Percentiles rank a stretch among this genome's conserved stretches.
Evolutionary conservation across 23 tunicate genomes (phyloP).

Genomic region (Oikopleura dioica): DNA sequence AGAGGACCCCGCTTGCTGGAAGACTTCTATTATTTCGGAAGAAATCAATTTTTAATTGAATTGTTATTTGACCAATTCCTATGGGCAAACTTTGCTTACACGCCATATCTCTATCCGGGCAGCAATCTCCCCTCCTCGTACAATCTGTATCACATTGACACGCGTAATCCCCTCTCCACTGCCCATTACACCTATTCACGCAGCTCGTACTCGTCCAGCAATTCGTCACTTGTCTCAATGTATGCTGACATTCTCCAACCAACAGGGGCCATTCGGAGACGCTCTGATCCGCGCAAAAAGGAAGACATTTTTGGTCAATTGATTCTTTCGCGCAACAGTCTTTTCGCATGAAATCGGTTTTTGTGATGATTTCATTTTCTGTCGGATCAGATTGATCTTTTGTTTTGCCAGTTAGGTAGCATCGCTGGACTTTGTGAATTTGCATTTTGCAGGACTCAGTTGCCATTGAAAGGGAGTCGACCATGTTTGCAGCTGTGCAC

Average conservation of each 20-base stretch:
- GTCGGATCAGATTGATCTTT: background rate
- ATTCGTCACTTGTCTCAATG: slow-evolving; percentile 7
- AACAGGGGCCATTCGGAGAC: background rate
- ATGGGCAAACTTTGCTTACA: background rate
- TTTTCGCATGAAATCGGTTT: background rate
- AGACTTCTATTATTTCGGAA: too few relatives aligned
- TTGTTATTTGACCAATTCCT: too few relatives aligned
- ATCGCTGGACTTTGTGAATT: slow-evolving; percentile 12
- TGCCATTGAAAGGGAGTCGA: slow-evolving; percentile 10
- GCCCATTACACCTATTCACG: slow-evolving; percentile 7
- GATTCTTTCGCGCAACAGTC: slow-evolving; percentile 13
- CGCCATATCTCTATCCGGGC: slow-evolving; percentile 7
- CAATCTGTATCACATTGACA: slow-evolving; percentile 11
- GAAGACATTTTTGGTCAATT: background rate
- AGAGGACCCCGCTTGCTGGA: too few relatives aligned
- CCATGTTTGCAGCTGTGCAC: background rate
- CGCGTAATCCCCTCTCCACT: slow-evolving; percentile 1
- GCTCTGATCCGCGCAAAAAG: slow-evolving; percentile 4
- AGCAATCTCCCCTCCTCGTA: slow-evolving; percentile 1
- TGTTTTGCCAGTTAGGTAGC: background rate
- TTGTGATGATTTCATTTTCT: background rate
- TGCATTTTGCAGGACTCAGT: slow-evolving; percentile 10
- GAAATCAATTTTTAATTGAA: too few relatives aligned
- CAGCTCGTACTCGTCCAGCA: background rate
- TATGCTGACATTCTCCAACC: slow-evolving; percentile 10